phyloP scores from a whole-genome alignment of 2,888 invertebrate genomes.

The Euclidia mi region DNA sequence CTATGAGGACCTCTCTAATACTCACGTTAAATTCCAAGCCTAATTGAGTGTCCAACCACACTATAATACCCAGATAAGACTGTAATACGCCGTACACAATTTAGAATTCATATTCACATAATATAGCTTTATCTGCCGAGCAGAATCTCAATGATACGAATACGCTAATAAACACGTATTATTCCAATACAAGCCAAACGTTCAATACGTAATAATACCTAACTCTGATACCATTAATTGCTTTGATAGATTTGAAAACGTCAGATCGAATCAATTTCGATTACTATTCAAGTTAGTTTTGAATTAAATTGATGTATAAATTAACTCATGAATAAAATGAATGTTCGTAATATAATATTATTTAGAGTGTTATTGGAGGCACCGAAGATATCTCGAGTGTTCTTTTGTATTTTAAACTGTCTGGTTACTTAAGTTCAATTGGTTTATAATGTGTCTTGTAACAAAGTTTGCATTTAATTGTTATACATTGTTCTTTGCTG shows the following conservation, averaged over 20 bases:
- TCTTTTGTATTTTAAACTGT: too few relatives aligned
- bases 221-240: not conserved
- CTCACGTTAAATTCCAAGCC: too few relatives aligned
- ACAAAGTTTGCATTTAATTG: too few relatives aligned
- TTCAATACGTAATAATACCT: slow-evolving; percentile 1
- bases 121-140: not conserved
- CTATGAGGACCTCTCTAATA: too few relatives aligned
- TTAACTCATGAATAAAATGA: not conserved
- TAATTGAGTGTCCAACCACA: too few relatives aligned
- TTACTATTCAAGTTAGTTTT: not conserved
- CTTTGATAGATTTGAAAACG: slow-evolving; percentile 5
- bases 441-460: too few relatives aligned
- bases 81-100: too few relatives aligned
- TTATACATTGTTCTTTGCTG: too few relatives aligned
- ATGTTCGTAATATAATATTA: not conserved
- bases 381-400: too few relatives aligned
- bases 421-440: too few relatives aligned
- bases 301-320: not conserved
- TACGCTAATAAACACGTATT: slow-evolving; percentile 2
- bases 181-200: not conserved
- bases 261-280: not conserved
- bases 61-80: too few relatives aligned
- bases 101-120: not conserved
- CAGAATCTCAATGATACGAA: not conserved
- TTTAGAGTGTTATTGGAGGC: not conserved